Evolutionary conservation across 2,113 vertebrate species (phyloP).

Genomic region (Taxidea taxus): DNA sequence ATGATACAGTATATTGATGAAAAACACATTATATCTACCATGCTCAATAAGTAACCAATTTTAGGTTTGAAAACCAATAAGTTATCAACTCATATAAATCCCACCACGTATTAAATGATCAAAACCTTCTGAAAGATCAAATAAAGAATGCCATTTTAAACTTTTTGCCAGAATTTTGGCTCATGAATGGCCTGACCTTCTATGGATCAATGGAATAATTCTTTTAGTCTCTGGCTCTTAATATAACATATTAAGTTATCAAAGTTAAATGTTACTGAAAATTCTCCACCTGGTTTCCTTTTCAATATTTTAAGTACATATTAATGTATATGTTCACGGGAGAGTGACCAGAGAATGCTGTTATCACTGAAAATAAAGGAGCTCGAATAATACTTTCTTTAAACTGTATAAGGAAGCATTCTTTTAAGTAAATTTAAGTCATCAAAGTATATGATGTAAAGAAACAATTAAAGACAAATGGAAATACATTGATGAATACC

Average conservation of each 20-base stretch:
- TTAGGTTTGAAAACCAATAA: constrained; percentile 59
- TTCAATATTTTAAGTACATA: constrained; percentile 11
- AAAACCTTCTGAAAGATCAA: constrained; percentile 59
- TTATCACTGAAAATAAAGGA: background rate
- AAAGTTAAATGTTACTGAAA: constrained; percentile 53
- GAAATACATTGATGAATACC: background rate
- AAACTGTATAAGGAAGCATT: background rate
- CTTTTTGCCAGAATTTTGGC: constrained; percentile 46
- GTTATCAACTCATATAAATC: constrained; percentile 41
- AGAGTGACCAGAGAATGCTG: background rate
- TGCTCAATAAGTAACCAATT: constrained; percentile 63
- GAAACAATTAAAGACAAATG: background rate
- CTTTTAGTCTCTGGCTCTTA: constrained; percentile 47
- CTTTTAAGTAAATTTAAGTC: constrained; percentile 6
- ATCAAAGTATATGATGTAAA: background rate
- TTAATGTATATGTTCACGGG: constrained; percentile 31
- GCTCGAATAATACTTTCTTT: constrained; percentile 12
- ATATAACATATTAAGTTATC: constrained; percentile 57
- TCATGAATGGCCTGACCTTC: constrained; percentile 41
- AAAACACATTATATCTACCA: constrained; percentile 54
- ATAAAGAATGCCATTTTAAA: constrained; percentile 60
- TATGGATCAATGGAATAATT: constrained; percentile 67
- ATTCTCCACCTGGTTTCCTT: background rate
- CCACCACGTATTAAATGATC: constrained; percentile 31
- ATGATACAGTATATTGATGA: constrained; percentile 35